phyloP scores from a whole-genome alignment of 2,888 invertebrate genomes.

The Dryobotodes eremita region DNA sequence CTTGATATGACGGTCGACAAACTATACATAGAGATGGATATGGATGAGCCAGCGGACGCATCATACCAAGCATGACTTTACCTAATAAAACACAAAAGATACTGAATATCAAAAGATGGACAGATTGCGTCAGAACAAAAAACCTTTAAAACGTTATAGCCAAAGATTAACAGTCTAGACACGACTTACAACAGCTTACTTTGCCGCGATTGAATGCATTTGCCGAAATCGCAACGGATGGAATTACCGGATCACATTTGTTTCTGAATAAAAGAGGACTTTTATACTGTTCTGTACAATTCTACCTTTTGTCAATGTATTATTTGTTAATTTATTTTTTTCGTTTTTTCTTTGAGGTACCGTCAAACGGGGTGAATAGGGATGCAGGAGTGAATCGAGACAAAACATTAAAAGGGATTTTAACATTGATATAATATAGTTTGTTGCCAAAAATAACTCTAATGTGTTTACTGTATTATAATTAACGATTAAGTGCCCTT shows the following conservation, averaged over 20 bases:
- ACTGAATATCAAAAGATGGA: background rate
- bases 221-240: background rate
- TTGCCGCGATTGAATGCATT: background rate
- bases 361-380: too few species aligned
- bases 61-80: background rate
- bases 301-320: background rate
- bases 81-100: background rate
- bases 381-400: too few species aligned
- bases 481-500: too few species aligned
- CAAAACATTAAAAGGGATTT: too few species aligned
- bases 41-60: background rate
- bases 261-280: background rate
- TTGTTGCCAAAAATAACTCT: too few species aligned
- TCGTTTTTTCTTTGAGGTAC: background rate
- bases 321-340: background rate
- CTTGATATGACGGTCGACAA: background rate
- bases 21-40: background rate
- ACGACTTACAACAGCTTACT: background rate
- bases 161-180: background rate
- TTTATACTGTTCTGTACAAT: background rate
- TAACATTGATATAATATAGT: too few species aligned
- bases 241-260: background rate
- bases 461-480: too few species aligned
- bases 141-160: background rate
- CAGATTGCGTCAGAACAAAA: background rate